Evolutionary conservation across 2,888 invertebrate species (phyloP), one percentile per base, ranked within the genome.

Genomic region (Hofmannophila pseudospretella): DNA sequence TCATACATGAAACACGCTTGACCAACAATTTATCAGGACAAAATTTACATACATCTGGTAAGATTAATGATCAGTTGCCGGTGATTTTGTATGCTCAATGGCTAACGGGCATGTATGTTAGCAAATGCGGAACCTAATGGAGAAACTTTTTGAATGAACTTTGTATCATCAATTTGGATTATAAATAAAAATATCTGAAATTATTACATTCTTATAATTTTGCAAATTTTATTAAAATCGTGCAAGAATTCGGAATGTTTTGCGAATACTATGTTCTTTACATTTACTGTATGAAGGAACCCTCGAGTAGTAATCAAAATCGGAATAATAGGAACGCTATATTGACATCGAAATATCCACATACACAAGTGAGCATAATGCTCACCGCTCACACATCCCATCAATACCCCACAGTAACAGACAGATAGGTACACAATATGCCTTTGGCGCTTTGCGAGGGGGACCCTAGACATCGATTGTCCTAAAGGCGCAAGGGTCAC

Each of bases 401-500:
- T 22, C 39, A 30, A 45, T 42, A 46, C 48, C 44, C 45, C 42
- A 38, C 35, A 40, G 36, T 32, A 50, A 48, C 48, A 51, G 47
- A 51, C n/a, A n/a, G n/a, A n/a, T n/a, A n/a, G n/a, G n/a, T 44
- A 54, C 41, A 45, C 53, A 51, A 49, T 48, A 47, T 47, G 58
- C 59, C 54, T 45, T 45, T 31, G 45, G 55, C 50, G 30, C 27
- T 44, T n/a, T n/a, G 30, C 32, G 41, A 32, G 48, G 58, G 57
- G 47, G 47, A 51, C 53, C 5, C 10, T 11, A 19, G 20, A 31
- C 57, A 62, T 62, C 56, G 59, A 60, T 61, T 63, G 68, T 67
- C 65, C 65, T 42, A 39, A 66, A 72, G 66, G 68, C 65, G 69
- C 50, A 50, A 64, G 70, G 80, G 78, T 78, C 79, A 75, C 51